These are phyloP conservation scores for Lumbricus terrestris DNA, from an alignment of 2,888 invertebrate genomes.

Conservation along the genomic window DNA sequence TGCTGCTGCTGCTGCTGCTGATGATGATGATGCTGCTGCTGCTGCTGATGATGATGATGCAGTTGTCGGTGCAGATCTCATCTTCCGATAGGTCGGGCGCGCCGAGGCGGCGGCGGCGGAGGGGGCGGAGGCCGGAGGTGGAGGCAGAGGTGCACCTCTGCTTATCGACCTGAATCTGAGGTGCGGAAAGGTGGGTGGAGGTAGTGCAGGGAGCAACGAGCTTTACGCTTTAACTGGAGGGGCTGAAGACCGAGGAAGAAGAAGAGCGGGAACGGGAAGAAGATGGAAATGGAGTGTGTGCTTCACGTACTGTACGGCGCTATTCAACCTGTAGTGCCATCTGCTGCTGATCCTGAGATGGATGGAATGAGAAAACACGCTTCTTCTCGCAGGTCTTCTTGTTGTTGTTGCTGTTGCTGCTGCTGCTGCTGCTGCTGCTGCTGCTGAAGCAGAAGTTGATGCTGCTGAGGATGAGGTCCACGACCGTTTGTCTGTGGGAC, in stretches of 20 bases:
- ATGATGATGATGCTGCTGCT: slow-evolving; percentile 18
- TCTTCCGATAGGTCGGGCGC: not conserved
- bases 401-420: no score
- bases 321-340: not conserved
- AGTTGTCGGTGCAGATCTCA: not conserved
- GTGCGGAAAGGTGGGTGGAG: not conserved
- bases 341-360: not conserved
- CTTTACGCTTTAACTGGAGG: not conserved
- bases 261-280: not conserved
- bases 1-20: slow-evolving; percentile 19
- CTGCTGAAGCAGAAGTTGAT: not conserved
- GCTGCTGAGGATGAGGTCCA: not conserved
- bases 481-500: not conserved
- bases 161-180: not conserved
- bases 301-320: not conserved
- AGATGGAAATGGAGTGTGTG: not conserved
- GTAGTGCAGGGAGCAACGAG: not conserved
- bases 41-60: no score
- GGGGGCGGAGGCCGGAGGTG: no score
- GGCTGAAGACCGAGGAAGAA: not conserved
- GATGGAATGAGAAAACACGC: not conserved
- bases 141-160: no score
- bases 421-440: no score
- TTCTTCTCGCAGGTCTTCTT: not conserved
- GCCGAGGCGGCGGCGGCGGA: no score